Conservation (phyloP, 2,113 vertebrate species). For the Chloropsis cyanopogon region DNA sequence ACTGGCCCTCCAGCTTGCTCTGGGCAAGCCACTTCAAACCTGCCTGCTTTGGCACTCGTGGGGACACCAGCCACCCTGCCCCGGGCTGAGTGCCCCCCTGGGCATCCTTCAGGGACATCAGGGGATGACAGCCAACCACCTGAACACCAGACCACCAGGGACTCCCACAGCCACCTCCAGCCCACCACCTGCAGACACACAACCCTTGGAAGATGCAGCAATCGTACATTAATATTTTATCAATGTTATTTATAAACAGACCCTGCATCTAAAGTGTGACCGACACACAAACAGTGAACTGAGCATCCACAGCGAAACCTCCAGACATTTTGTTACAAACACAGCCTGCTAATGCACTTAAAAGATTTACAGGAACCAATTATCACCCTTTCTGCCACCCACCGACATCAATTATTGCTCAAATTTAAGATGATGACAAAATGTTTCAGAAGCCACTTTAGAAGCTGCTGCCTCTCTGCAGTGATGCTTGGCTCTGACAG, state of each 20-base stretch:
- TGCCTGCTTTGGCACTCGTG: neutral
- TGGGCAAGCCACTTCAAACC: neutral
- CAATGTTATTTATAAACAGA: neutral
- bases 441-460: slow-evolving; percentile 39
- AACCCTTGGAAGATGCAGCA: neutral
- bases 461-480: neutral
- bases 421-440: slow-evolving; percentile 55
- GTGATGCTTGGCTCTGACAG: neutral
- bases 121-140: neutral
- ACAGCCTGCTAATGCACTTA: slow-evolving; percentile 41
- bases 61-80: neutral
- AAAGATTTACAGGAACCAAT: slow-evolving; percentile 59
- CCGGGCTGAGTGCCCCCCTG: neutral
- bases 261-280: neutral
- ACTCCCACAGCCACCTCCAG: neutral
- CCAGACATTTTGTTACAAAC: neutral
- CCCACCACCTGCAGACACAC: neutral
- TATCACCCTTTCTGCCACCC: slow-evolving; percentile 59
- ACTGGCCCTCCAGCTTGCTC: neutral
- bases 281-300: neutral
- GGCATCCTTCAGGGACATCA: neutral
- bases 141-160: neutral
- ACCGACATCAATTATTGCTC: slow-evolving; percentile 57
- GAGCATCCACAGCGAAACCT: neutral
- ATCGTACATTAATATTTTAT: neutral